Percentiles rank a stretch among this genome's conserved stretches.
phyloP scores from a whole-genome alignment of 2,888 invertebrate genomes.

The Acheta domesticus region DNA sequence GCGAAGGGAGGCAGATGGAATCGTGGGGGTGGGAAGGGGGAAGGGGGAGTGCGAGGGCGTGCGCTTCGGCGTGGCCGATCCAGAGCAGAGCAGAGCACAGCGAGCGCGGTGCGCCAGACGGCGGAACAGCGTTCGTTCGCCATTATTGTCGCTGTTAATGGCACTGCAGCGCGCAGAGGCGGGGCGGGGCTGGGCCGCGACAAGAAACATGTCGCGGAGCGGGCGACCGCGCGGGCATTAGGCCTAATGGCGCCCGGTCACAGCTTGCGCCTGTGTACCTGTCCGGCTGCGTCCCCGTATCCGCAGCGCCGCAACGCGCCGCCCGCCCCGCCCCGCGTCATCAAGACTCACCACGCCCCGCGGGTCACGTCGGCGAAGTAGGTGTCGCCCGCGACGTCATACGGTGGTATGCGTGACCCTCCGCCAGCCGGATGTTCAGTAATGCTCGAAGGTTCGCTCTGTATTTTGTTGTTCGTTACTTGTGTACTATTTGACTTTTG shows the following conservation, averaged over 20 bases:
- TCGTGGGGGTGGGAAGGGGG: too few species aligned
- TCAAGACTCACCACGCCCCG: not conserved
- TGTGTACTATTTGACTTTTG: too few species aligned
- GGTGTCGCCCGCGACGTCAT: too few species aligned
- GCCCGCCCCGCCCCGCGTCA: not conserved
- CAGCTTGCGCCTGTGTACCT: not conserved
- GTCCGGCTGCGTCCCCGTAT: not conserved
- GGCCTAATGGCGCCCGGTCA: not conserved
- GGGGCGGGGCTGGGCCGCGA: not conserved
- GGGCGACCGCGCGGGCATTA: not conserved
- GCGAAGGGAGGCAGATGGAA: too few species aligned
- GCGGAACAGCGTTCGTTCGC: constrained; percentile 1
- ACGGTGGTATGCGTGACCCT: too few species aligned
- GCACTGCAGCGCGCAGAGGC: not conserved
- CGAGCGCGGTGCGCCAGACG: not conserved
- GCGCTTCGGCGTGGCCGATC: too few species aligned
- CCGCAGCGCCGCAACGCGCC: not conserved
- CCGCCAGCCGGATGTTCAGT: too few species aligned
- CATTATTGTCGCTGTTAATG: constrained; percentile 18
- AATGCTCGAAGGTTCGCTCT: too few species aligned
- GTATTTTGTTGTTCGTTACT: too few species aligned
- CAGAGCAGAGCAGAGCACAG: too few species aligned
- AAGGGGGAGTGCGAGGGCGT: too few species aligned
- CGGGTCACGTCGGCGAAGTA: too few species aligned
- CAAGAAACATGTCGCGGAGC: constrained; percentile 2